A percentile compares a stretch with the other conserved stretches of the same genome.
Evolutionary conservation across 2,888 invertebrate genomes (phyloP).

Genomic region (Caenorhabditis sp.): DNA sequence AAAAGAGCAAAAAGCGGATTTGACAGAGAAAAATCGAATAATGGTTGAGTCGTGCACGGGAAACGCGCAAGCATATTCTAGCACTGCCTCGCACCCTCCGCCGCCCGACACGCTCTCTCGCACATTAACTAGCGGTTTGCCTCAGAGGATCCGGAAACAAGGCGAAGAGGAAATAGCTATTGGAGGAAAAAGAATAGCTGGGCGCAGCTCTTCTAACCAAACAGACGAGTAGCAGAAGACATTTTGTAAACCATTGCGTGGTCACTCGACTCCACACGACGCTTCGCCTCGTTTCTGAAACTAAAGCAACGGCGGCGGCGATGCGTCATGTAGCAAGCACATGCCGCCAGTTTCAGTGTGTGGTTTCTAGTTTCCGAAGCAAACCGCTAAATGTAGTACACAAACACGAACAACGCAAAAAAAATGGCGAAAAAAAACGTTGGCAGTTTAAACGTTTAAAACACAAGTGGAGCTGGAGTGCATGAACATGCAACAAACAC

Average conservation of each 20-base stretch:
- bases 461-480: neutral
- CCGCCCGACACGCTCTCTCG: constrained; percentile 19
- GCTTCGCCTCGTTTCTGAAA: neutral
- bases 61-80: constrained; percentile 48
- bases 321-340: neutral
- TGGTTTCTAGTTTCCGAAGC: neutral
- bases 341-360: neutral
- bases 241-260: neutral
- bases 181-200: constrained; percentile 12
- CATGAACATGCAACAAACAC: neutral
- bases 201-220: constrained; percentile 1
- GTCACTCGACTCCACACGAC: constrained; percentile 1
- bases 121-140: constrained; percentile 29
- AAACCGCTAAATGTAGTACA: neutral
- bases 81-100: constrained; percentile 14
- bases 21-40: constrained; percentile 43
- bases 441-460: neutral
- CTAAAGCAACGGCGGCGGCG: neutral
- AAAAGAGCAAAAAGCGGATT: constrained; percentile 38
- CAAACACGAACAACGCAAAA: too few species aligned
- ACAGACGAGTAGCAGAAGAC: constrained; percentile 4
- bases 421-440: neutral
- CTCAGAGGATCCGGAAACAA: constrained; percentile 2
- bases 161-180: constrained; percentile 4
- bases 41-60: constrained; percentile 41